Conservation (phyloP, 2,888 invertebrate species). For the Mythimna loreyi region DNA sequence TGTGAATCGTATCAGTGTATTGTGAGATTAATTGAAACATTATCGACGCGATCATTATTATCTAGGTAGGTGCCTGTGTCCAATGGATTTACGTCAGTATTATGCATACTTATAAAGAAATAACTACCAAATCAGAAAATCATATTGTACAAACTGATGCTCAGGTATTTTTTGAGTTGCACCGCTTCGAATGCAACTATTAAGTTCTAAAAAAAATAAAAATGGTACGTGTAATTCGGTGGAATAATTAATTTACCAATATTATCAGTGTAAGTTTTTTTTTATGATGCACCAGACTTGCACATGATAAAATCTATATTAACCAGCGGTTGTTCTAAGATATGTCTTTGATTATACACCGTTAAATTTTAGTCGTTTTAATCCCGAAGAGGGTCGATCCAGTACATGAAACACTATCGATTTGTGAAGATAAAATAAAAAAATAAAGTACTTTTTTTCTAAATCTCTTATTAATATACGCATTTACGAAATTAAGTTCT, state of each 20-base stretch:
- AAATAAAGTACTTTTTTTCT: no score
- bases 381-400: no score
- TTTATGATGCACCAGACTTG: no score
- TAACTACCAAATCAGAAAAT: background rate
- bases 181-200: no score
- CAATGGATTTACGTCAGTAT: slow-evolving; percentile 1
- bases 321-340: background rate
- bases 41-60: slow-evolving; percentile 9
- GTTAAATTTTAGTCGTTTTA: no score
- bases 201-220: background rate
- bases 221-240: background rate
- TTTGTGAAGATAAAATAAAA: no score
- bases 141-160: background rate
- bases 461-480: no score
- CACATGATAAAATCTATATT: no score
- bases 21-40: slow-evolving; percentile 25
- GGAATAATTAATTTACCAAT: background rate
- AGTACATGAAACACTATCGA: no score
- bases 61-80: slow-evolving; percentile 5
- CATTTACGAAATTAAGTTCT: no score
- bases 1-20: slow-evolving; percentile 37
- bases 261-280: no score
- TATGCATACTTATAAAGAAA: background rate
- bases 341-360: no score
- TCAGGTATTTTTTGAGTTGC: background rate